phyloP scores from a whole-genome alignment of 2,888 invertebrate species.

The Stegana nigrithorax region DNA sequence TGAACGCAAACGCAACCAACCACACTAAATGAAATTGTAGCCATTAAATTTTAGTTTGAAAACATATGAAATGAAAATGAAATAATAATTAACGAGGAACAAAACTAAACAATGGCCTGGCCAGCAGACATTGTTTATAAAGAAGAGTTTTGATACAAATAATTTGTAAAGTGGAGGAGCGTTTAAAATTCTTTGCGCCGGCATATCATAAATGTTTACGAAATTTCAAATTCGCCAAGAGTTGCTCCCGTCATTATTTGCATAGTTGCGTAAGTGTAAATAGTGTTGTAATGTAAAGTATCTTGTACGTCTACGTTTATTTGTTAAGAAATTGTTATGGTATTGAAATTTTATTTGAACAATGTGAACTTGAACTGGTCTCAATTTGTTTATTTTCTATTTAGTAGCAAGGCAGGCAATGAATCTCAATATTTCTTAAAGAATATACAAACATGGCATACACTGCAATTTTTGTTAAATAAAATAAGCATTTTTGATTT shows the following conservation, averaged over 20 bases:
- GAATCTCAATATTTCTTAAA: constrained; percentile 13
- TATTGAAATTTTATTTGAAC: constrained; percentile 1
- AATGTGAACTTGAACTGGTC: not conserved
- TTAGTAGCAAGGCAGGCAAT: not conserved
- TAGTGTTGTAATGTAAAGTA: constrained; percentile 2
- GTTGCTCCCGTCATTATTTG: not conserved
- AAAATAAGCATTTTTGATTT: not conserved
- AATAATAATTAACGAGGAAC: no score
- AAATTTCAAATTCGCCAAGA: constrained; percentile 17
- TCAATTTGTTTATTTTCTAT: not conserved
- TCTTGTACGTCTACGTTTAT: not conserved
- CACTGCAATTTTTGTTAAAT: not conserved
- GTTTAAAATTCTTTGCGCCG: no score
- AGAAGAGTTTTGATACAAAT: no score
- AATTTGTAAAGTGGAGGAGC: no score
- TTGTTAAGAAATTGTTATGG: constrained; percentile 15
- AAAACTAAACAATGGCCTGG: no score
- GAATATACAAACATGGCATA: no score
- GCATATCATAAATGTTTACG: no score
- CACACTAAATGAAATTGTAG: no score
- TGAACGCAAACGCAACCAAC: no score
- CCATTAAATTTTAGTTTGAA: no score
- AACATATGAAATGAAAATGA: no score
- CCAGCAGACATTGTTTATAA: no score
- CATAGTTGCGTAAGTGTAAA: not conserved